Base-by-base conservation (phyloP, 2,113 vertebrate species). In the Bucco capensis region DNA sequence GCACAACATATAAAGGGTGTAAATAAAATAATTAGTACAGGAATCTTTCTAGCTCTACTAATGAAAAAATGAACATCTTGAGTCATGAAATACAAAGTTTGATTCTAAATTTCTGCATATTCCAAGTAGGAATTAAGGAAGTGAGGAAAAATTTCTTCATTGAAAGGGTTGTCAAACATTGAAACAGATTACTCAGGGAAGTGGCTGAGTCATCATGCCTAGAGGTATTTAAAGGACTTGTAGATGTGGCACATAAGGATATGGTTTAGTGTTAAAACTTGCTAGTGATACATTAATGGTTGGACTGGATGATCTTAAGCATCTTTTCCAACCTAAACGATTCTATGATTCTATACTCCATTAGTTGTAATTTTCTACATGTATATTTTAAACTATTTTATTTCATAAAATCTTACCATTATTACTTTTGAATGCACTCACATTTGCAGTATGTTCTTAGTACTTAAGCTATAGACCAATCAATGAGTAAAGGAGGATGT, bases 151-250 rank as follows among this genome's bases (percentile, higher is more conserved):
- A 33, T 10, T 27, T n/a, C 38, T 64, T 75, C 44, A 83, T 31
- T 4, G 1, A 30, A 62, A 76, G 19, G 14, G 5, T 21, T 57
- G 6, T 30, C 25, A 56, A 46, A 14, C 14, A 22, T 3, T 56
- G 19, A 12, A 57, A 85, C 8, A 54, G 50, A 35, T 42, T 77
- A 37, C 19, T 19, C 47, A 31, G 14, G 56, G 38, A 64, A 40
- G n/a, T 1, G 4, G 6, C 7, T 11, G 40, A 33, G 61, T 40
- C 53, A 33, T 30, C 33, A 57, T 25, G 19, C 37, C 35, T 42
- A 31, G 11, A 65, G 18, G 13, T 18, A 40, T 35, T 78, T 65
- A 28, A 24, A 61, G 64, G 40, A 54, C 1, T 0, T 0, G 1
- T 2, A 67, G 58, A 40, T 23, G 8, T 6, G n/a, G 35, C 3